phyloP scores from a whole-genome alignment of 2,797 vertebrate species.

The Sarcoramphus papa region DNA sequence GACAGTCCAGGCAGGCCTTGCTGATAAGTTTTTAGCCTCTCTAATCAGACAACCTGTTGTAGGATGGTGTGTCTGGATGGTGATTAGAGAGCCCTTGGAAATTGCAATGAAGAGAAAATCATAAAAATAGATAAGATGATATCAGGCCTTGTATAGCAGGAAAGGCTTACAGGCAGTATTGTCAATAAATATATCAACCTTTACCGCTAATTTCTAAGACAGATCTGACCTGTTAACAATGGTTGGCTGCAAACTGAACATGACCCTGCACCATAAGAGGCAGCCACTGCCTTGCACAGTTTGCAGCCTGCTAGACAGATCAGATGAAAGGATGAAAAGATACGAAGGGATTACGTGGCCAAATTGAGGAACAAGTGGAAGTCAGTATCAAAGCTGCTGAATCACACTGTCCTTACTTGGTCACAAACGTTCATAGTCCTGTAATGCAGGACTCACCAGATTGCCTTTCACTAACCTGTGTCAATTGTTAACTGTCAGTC shows the following conservation, averaged over 20 bases:
- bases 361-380: neutral
- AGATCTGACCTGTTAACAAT: neutral
- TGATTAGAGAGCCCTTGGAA: neutral
- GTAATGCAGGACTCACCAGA: neutral
- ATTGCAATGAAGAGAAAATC: neutral
- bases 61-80: neutral
- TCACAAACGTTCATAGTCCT: neutral
- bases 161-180: neutral
- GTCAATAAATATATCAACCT: neutral
- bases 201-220: neutral
- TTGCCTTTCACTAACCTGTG: neutral
- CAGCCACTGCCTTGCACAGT: neutral
- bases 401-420: neutral
- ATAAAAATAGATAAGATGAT: neutral
- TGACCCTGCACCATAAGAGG: neutral
- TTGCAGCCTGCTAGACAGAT: neutral
- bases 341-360: accelerated
- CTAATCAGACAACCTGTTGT: neutral
- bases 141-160: neutral
- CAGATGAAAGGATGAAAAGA: neutral
- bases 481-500: neutral
- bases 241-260: neutral
- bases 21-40: neutral
- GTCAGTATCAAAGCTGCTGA: neutral
- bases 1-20: neutral